Conservation (phyloP, 2,888 invertebrate species). For the Geophilus truncorum region DNA sequence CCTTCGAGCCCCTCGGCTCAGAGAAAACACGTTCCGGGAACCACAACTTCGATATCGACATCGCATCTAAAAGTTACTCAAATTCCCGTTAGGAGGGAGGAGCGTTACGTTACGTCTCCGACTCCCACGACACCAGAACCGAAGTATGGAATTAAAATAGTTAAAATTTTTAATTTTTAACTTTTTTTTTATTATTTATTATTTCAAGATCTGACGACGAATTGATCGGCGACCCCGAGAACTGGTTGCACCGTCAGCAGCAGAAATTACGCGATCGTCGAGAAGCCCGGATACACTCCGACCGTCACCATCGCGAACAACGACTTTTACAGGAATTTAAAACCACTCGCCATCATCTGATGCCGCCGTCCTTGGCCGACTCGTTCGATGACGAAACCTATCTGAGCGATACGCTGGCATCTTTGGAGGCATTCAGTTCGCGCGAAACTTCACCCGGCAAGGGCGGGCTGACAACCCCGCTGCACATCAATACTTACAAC, state of each 20-base stretch:
- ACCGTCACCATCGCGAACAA: slow-evolving; percentile 65
- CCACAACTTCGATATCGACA: neutral
- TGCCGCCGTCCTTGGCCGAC: slow-evolving; percentile 43
- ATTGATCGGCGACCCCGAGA: slow-evolving; percentile 42
- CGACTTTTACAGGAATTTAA: slow-evolving; percentile 58
- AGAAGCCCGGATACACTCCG: slow-evolving; percentile 67
- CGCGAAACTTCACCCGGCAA: slow-evolving; percentile 40
- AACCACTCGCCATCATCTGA: slow-evolving; percentile 50
- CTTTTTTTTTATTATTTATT: neutral
- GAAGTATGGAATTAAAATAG: neutral
- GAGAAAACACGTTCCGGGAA: slow-evolving; percentile 50
- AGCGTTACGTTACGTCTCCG: neutral
- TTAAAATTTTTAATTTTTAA: neutral
- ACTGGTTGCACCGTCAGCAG: slow-evolving; percentile 79
- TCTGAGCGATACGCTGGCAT: slow-evolving; percentile 71
- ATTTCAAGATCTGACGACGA: slow-evolving; percentile 18
- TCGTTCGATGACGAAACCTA: slow-evolving; percentile 59
- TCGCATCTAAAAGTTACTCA: neutral
- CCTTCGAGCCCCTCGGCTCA: slow-evolving; percentile 36
- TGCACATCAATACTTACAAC: slow-evolving; percentile 60
- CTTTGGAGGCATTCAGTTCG: slow-evolving; percentile 59
- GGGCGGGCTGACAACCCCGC: slow-evolving; percentile 55
- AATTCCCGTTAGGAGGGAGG: neutral
- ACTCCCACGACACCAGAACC: slow-evolving; percentile 28
- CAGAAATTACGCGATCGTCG: slow-evolving; percentile 70